A percentile compares a stretch with the other conserved stretches of the same genome.
Conservation (phyloP, 2,113 vertebrate species). For the Alethe diademata region DNA sequence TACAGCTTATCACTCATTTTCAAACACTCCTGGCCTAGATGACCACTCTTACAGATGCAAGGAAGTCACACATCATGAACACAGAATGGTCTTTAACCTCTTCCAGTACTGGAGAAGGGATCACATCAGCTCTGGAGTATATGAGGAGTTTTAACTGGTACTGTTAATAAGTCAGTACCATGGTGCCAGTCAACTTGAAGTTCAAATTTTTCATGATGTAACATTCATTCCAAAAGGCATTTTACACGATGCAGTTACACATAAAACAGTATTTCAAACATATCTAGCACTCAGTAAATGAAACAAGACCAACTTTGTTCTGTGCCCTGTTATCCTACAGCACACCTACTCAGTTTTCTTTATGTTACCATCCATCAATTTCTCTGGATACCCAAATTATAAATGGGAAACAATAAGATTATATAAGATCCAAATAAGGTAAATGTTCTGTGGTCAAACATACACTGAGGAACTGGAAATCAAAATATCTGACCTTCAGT, state of each 20-base stretch:
- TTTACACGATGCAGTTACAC: neutral
- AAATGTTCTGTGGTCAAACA: neutral
- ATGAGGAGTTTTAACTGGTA: neutral
- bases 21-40: neutral
- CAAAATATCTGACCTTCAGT: rapidly evolving
- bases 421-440: neutral
- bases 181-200: neutral
- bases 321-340: neutral
- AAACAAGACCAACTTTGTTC: neutral
- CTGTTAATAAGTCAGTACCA: neutral
- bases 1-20: neutral
- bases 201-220: neutral
- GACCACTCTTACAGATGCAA: neutral
- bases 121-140: neutral
- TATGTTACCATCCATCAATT: neutral
- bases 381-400: neutral
- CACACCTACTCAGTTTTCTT: neutral
- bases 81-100: neutral
- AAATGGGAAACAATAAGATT: neutral
- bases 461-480: neutral
- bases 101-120: neutral
- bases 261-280: neutral
- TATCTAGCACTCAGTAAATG: neutral
- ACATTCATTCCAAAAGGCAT: neutral
- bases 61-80: neutral